Base-by-base conservation (phyloP, 1,140 invertebrate genomes). In the Stegodyphus mimosarum region DNA sequence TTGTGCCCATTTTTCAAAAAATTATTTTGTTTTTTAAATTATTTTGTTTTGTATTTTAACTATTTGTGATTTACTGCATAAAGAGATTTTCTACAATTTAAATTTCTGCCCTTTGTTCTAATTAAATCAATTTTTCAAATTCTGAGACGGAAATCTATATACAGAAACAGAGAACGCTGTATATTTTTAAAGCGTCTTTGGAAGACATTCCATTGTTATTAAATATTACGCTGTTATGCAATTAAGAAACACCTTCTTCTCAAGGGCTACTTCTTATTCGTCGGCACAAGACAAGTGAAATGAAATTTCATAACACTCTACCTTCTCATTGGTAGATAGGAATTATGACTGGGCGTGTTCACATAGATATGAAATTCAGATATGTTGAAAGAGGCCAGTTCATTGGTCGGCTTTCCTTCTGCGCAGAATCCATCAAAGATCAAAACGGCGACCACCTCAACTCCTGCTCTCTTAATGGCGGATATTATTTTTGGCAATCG, bases 301-400 rank as follows among this genome's bases (percentile, higher is more conserved):
- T 15, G 53, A 7, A 6, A 76, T 69, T 83, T 83, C 81, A 83
- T 83, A 83, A 83, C 72, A 52, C 9, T 7, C 50, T 15, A 50
- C 10, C 81, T 13, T 75, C 72, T 55, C 9, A 83, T 83, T 83
- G 81, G 81, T 15, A 49, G 7, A 64, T 10, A 10, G 11, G 3
- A 60, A 50, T 84, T 84, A 84, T 84, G 81, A 84, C 6, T 53
- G 63, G 81, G 81, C 81, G 81, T 67, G 72, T n/a, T 69, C 5
- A 18, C 73, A 33, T 17, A 84, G 81, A 75, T 84, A 84, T 84
- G 81, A 84, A 75, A 60, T 83, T 67, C 52, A 74, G 71, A 83
- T 83, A 83, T 83, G 70, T 63, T 51, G 7, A 15, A 74, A 51
- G 71, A 50, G 6, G 13, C 5, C 15, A 17, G 48, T 50, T 60